These are phyloP conservation scores for Mystacides longicornis DNA, from an alignment of 2,888 invertebrate species.

Conservation along the genomic window DNA sequence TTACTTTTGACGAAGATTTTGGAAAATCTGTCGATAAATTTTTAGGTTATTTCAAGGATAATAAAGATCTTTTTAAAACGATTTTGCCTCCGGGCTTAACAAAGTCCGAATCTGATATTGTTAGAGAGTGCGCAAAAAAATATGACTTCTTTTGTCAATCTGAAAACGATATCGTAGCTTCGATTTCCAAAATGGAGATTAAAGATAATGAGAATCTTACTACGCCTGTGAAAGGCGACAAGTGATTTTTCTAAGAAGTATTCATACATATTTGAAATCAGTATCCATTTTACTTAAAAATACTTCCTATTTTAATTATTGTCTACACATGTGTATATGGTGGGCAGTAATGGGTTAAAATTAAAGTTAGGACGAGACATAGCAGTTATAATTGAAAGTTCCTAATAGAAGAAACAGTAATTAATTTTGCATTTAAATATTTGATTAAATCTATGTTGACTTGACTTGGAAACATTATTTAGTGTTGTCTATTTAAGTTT, in stretches of 20 bases:
- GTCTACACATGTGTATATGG: too few species aligned
- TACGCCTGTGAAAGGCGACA: not conserved
- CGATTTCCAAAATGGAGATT: constrained; percentile 9
- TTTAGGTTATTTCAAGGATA: too few species aligned
- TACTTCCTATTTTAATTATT: too few species aligned
- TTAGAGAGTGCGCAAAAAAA: constrained; percentile 2
- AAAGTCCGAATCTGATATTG: not conserved
- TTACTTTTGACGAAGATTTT: constrained; percentile 3
- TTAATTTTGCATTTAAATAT: too few species aligned
- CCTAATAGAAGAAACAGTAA: too few species aligned
- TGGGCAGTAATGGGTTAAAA: too few species aligned
- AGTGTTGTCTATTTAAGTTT: too few species aligned
- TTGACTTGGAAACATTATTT: too few species aligned
- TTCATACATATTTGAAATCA: not conserved
- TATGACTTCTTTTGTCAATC: constrained; percentile 9
- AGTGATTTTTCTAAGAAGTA: not conserved
- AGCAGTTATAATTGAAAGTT: too few species aligned
- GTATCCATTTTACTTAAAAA: too few species aligned
- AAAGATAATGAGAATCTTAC: not conserved
- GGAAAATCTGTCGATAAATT: constrained; percentile 2
- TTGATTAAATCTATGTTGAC: too few species aligned
- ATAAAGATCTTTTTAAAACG: not conserved
- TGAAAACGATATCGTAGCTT: constrained; percentile 7
- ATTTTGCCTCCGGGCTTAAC: constrained; percentile 4
- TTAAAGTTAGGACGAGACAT: too few species aligned